phyloP scores from a whole-genome alignment of 2,113 vertebrate genomes.

The Xyrauchen texanus region DNA sequence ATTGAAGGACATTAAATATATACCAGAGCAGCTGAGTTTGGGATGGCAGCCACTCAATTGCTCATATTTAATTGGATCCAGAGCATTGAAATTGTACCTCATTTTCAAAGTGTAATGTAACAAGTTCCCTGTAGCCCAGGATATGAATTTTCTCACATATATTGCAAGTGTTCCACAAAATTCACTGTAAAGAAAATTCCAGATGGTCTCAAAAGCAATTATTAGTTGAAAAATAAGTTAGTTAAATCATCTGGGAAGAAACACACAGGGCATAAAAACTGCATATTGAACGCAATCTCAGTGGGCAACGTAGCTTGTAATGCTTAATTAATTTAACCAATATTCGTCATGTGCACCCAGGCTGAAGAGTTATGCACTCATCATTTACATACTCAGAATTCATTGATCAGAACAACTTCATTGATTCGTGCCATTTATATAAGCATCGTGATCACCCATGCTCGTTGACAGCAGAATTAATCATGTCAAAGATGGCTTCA shows the following conservation, averaged over 20 bases:
- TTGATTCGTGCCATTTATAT: constrained; percentile 46
- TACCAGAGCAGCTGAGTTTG: constrained; percentile 10
- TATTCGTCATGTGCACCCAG: neutral
- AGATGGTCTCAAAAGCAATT: neutral
- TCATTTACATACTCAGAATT: constrained; percentile 41
- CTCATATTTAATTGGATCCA: constrained; percentile 30
- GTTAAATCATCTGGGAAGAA: neutral
- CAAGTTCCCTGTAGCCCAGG: neutral
- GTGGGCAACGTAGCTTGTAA: neutral
- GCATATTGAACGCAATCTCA: neutral
- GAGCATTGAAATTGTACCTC: constrained; percentile 12
- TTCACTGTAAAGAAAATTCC: neutral
- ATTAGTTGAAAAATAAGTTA: neutral
- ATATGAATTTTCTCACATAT: constrained; percentile 12
- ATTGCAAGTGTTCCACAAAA: neutral
- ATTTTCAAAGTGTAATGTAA: constrained; percentile 31
- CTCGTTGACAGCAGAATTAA: constrained; percentile 37
- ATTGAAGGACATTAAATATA: constrained; percentile 44
- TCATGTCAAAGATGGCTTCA: constrained; percentile 51
- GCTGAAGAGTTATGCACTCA: constrained; percentile 37
- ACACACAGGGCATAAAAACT: neutral
- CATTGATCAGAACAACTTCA: constrained; percentile 47
- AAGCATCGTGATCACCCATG: constrained; percentile 2
- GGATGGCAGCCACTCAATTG: neutral
- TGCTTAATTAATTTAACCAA: constrained; percentile 28